Evolutionary conservation across 2,797 vertebrate species (phyloP).

Genomic region (Trematomus bernacchii): DNA sequence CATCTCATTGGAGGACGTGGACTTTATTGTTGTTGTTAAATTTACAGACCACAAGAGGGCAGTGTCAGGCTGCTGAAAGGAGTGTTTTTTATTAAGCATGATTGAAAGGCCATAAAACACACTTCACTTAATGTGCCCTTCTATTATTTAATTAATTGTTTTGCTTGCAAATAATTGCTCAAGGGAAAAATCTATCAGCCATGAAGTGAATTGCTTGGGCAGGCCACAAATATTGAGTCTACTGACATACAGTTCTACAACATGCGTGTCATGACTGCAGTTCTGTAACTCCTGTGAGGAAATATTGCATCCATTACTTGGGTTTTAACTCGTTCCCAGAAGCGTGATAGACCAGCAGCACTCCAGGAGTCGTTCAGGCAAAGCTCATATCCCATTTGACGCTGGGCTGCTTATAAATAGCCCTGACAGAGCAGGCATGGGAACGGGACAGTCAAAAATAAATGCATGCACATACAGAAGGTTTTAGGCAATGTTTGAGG

Average conservation of each 20-base stretch:
- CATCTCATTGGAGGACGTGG: constrained; percentile 4
- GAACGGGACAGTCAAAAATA: constrained; percentile 75
- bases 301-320: constrained; percentile 59
- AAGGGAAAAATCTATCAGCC: neutral
- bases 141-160: constrained; percentile 34
- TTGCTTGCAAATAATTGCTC: constrained; percentile 13
- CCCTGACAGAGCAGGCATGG: constrained; percentile 69
- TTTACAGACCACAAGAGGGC: constrained; percentile 73
- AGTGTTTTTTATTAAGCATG: neutral
- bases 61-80: constrained; percentile 42
- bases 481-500: constrained; percentile 38
- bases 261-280: constrained; percentile 17
- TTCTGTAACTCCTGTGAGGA: constrained; percentile 35
- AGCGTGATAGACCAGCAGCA: constrained; percentile 64
- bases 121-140: constrained; percentile 2
- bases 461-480: constrained; percentile 49
- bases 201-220: constrained; percentile 5
- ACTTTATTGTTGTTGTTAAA: constrained; percentile 31
- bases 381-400: constrained; percentile 78
- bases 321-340: constrained; percentile 59
- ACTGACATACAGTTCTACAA: neutral
- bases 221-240: constrained; percentile 8
- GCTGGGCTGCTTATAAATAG: constrained; percentile 80
- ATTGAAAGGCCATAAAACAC: constrained; percentile 16
- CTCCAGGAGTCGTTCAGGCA: constrained; percentile 77